phyloP scores from a whole-genome alignment of 2,113 vertebrate species.

The Cheilinus undulatus region DNA sequence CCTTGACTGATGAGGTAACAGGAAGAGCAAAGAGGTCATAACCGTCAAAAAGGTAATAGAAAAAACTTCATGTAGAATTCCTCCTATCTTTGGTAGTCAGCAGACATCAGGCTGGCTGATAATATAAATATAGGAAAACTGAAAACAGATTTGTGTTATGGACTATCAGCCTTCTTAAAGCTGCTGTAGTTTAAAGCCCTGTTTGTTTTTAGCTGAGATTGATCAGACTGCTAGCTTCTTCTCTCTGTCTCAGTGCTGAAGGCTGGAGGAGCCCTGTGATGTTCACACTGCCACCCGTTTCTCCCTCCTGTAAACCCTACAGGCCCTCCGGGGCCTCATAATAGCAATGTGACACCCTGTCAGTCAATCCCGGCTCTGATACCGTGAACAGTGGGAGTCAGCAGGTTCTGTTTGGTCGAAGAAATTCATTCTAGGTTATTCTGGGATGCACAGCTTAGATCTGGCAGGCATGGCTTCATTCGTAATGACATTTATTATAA shows the following conservation, averaged over 20 bases:
- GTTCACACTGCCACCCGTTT: conserved; percentile 53
- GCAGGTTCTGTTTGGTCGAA: conserved; percentile 1
- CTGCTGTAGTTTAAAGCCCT: neutral
- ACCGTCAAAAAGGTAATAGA: no score
- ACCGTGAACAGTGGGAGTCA: conserved; percentile 2
- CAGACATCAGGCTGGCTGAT: no score
- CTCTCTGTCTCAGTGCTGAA: conserved; percentile 16
- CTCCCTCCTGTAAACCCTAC: conserved; percentile 33
- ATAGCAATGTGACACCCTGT: conserved; percentile 65
- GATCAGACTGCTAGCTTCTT: conserved; percentile 18
- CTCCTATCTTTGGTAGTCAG: no score
- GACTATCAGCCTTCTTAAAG: neutral
- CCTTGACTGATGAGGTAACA: no score
- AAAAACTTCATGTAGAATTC: no score
- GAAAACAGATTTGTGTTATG: no score
- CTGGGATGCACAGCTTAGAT: neutral
- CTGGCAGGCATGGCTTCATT: neutral
- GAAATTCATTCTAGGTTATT: neutral
- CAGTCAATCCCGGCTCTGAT: conserved; percentile 62
- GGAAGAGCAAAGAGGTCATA: no score
- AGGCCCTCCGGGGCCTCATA: conserved; percentile 49
- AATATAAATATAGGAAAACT: no score
- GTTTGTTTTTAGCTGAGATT: conserved; percentile 6
- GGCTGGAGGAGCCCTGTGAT: conserved; percentile 36
- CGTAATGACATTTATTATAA: neutral